Conservation (phyloP, 2,797 vertebrate species). For the Esox masquinongy region DNA sequence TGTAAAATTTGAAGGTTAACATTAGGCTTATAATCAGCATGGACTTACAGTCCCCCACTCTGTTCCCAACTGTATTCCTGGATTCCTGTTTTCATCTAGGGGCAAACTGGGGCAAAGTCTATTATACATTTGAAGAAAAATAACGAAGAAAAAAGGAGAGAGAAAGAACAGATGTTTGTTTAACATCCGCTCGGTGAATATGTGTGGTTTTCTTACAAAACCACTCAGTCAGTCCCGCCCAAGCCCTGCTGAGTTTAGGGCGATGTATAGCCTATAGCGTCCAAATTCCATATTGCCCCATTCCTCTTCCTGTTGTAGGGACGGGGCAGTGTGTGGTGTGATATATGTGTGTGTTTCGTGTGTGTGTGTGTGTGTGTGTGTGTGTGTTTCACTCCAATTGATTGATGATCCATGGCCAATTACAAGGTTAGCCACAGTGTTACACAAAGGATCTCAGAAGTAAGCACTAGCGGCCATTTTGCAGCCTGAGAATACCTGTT, state of each 20-base stretch:
- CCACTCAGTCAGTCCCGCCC: slow-evolving; percentile 56
- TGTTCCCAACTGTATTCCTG: slow-evolving; percentile 24
- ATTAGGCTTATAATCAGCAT: too few species aligned
- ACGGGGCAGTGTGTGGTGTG: slow-evolving; percentile 62
- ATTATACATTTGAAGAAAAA: slow-evolving; percentile 19
- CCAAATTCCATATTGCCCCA: slow-evolving; percentile 55
- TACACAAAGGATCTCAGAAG: slow-evolving; percentile 66
- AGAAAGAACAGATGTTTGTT: slow-evolving; percentile 63
- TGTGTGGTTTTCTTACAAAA: slow-evolving; percentile 66
- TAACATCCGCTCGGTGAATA: slow-evolving; percentile 54
- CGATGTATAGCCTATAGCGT: slow-evolving; percentile 27
- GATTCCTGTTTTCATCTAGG: neutral
- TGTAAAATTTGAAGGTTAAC: too few species aligned
- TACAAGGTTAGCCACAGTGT: slow-evolving; percentile 72
- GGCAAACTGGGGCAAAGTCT: slow-evolving; percentile 15
- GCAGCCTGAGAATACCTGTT: slow-evolving; percentile 67
- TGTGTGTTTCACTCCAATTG: slow-evolving; percentile 61
- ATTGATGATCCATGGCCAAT: slow-evolving; percentile 82
- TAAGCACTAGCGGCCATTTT: slow-evolving; percentile 67
- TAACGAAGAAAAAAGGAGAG: slow-evolving; percentile 27
- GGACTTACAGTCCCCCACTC: neutral
- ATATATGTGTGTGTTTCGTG: too few species aligned
- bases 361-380: slow-evolving; percentile 30
- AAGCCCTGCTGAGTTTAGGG: slow-evolving; percentile 53
- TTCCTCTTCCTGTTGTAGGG: slow-evolving; percentile 66